phyloP scores from a whole-genome alignment of 2,797 vertebrate species.

The Hozukius guyotensis region DNA sequence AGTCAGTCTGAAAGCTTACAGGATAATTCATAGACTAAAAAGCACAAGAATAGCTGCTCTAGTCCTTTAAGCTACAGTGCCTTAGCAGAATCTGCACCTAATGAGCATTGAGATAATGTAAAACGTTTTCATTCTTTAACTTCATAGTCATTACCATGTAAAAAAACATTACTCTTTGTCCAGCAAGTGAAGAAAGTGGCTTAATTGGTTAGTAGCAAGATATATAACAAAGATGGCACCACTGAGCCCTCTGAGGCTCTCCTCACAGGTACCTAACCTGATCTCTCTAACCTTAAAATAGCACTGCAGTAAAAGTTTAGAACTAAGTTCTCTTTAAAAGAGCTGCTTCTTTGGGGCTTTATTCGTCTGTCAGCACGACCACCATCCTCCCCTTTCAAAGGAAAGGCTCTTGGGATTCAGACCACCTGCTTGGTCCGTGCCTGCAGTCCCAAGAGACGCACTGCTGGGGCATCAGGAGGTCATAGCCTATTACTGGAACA shows the following conservation, averaged over 20 bases:
- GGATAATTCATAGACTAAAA: neutral
- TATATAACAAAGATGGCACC: conserved; percentile 20
- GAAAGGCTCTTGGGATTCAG: conserved; percentile 23
- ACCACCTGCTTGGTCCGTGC: conserved; percentile 37
- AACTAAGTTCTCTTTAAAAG: conserved; percentile 43
- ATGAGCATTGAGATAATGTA: neutral
- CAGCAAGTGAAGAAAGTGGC: conserved; percentile 11
- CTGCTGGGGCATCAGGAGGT: conserved; percentile 41
- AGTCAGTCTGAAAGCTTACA: neutral
- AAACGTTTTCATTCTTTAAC: neutral
- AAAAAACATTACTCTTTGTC: conserved; percentile 14
- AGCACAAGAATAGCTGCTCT: neutral
- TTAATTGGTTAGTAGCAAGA: conserved; percentile 35
- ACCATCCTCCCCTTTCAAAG: conserved; percentile 23
- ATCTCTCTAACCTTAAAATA: conserved; percentile 43
- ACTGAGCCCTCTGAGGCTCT: conserved; percentile 10
- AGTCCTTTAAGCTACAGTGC: neutral
- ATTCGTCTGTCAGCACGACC: neutral
- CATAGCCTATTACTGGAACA: conserved; percentile 46
- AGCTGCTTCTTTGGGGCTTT: conserved; percentile 38
- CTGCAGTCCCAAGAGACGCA: conserved; percentile 26
- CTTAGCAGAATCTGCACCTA: neutral
- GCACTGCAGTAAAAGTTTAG: conserved; percentile 36
- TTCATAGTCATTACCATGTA: neutral
- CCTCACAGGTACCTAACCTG: conserved; percentile 15